Evolutionary conservation across 2,113 vertebrate genomes (phyloP), one percentile per base, ranked within the genome.

Genomic region (Romanogobio albipinnatus): DNA sequence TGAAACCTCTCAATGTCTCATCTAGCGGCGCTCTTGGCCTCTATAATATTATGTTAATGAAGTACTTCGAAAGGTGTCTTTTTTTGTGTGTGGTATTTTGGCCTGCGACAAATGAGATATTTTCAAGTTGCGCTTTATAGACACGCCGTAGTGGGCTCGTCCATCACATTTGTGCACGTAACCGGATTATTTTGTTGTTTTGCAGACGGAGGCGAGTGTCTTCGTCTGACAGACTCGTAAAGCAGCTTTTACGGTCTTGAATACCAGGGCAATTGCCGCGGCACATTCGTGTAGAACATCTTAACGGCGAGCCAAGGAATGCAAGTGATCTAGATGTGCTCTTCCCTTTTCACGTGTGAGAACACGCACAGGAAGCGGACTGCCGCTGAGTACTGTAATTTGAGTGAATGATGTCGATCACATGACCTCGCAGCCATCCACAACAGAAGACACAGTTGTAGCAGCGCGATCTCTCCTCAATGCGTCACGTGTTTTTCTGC

Each of bases 351-450:
- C 90, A 91, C 94, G 89, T 93, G 95, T 94, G 91, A 93, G 93
- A 92, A 95, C 95, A 93, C 87, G 95, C 92, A 90, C 90, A 93
- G 94, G 93, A 95, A 94, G 94, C 94, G 88, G 84, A 87, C 90
- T 91, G 93, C 90, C 88, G 88, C 90, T 91, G 89, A 92, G 90
- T 91, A 91, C 94, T 95, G 92, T 94, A 93, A 95, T 95, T 94
- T 94, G 82, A 84, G 90, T 92, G 92, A 95, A 94, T 94, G 91
- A 94, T 93, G 92, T 92, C 92, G 93, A 94, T 93, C 92, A 94
- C 91, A 90, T 92, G 90, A 91, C 90, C 92, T 94, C 86, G 91
- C 90, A 93, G 90, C 88, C 91, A 93, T 90, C 82, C 88, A 89
- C 90, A 86, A 83, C 87, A 78, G 61, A 83, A 26, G 45, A 82